These are phyloP conservation scores for Yponomeuta sedellus DNA, from an alignment of 2,888 invertebrate species.

Conservation along the genomic window DNA sequence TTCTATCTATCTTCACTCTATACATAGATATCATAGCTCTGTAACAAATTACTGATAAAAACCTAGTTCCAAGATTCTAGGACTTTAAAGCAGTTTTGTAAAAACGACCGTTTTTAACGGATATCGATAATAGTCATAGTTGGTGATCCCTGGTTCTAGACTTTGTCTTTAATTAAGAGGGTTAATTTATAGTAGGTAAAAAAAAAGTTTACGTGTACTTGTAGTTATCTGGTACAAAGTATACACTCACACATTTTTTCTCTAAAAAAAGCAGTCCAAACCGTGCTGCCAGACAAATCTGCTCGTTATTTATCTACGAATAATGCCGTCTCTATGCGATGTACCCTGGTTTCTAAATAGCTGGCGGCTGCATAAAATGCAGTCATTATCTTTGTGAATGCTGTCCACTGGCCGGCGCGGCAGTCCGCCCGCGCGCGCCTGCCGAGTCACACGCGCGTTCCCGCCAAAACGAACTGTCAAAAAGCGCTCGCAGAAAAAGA, in stretches of 20 bases:
- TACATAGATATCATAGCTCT: no score
- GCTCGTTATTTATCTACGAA: slow-evolving; percentile 40
- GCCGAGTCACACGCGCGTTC: slow-evolving; percentile 35
- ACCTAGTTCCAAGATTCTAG: no score
- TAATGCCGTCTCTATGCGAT: slow-evolving; percentile 53
- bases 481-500: slow-evolving; percentile 20
- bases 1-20: no score
- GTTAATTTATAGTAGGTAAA: no score
- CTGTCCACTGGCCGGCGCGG: slow-evolving; percentile 4
- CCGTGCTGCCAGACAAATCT: neutral
- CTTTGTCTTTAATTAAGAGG: no score
- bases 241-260: neutral
- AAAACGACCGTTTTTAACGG: no score
- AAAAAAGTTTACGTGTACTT: no score
- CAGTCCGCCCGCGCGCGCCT: slow-evolving; percentile 45
- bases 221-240: no score
- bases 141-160: no score
- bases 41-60: no score
- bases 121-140: no score
- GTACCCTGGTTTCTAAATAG: slow-evolving; percentile 67
- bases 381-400: slow-evolving; percentile 36
- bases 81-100: no score
- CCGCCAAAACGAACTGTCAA: slow-evolving; percentile 30
- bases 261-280: neutral
- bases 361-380: slow-evolving; percentile 40